Conservation (phyloP, 2,113 vertebrate genomes). For the Campylorhamphus procurvoides region DNA sequence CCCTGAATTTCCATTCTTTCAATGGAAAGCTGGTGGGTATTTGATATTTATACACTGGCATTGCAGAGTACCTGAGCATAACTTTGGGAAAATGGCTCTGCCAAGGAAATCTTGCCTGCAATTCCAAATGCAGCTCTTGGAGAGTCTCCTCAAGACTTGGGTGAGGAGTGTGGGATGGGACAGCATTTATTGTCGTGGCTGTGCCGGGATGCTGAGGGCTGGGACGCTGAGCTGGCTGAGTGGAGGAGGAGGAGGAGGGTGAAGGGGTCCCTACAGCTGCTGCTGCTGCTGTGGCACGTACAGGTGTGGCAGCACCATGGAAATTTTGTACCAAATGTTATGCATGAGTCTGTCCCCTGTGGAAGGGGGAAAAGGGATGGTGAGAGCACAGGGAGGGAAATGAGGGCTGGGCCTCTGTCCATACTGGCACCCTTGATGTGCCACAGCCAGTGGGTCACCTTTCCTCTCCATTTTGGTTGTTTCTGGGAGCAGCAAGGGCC, state of each 20-base stretch:
- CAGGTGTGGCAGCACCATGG: neutral
- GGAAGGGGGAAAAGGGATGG: too few species aligned
- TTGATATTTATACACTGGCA: neutral
- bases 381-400: neutral
- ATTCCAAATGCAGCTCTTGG: neutral
- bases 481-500: neutral
- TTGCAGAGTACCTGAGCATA: neutral
- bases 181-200: accelerated
- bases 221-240: neutral
- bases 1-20: neutral
- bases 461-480: neutral
- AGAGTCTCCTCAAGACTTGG: neutral
- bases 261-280: neutral
- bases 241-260: neutral
- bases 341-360: accelerated
- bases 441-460: neutral
- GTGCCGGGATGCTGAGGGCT: accelerated
- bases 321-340: too few species aligned
- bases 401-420: neutral
- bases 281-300: neutral
- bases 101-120: accelerated
- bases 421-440: accelerated
- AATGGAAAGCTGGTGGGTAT: neutral
- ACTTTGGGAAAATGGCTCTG: neutral
- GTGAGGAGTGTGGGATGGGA: neutral